Evolutionary conservation across 2,888 invertebrate genomes (phyloP).

Genomic region (Cheilosia grossa): DNA sequence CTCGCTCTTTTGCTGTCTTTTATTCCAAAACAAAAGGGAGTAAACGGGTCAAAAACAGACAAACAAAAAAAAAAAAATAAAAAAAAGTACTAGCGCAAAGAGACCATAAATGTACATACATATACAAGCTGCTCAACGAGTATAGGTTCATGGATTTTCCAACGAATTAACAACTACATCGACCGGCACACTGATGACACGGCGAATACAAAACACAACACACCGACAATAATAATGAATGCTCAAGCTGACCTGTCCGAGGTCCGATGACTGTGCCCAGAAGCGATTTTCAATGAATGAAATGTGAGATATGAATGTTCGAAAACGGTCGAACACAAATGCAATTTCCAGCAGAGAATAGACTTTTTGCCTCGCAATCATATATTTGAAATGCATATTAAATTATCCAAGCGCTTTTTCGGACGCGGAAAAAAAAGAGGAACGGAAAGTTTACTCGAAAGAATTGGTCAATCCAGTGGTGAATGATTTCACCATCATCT

Average conservation of each 20-base stretch:
- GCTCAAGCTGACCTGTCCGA: slow-evolving; percentile 58
- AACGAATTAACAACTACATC: slow-evolving; percentile 68
- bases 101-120: slow-evolving; percentile 34
- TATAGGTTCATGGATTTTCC: slow-evolving; percentile 43
- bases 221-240: slow-evolving; percentile 50
- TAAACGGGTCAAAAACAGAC: slow-evolving; percentile 67
- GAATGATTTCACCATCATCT: slow-evolving; percentile 39
- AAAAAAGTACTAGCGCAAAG: slow-evolving; percentile 32
- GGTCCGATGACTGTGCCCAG: slow-evolving; percentile 65
- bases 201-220: slow-evolving; percentile 40
- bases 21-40: slow-evolving; percentile 62
- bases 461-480: slow-evolving; percentile 12
- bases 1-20: slow-evolving; percentile 44
- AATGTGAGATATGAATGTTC: slow-evolving; percentile 70
- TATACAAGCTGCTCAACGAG: neutral
- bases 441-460: slow-evolving; percentile 19
- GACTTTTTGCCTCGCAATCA: slow-evolving; percentile 58
- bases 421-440: neutral
- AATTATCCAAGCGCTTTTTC: slow-evolving; percentile 21
- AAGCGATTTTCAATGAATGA: slow-evolving; percentile 72
- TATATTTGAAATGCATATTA: slow-evolving; percentile 47
- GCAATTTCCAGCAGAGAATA: slow-evolving; percentile 44
- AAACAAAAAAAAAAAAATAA: slow-evolving; percentile 22
- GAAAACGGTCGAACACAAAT: slow-evolving; percentile 51
- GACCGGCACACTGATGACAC: slow-evolving; percentile 56